Evolutionary conservation across 2,797 vertebrate species (phyloP), one percentile per base, ranked within the genome.

Genomic region (Silurus aristotelis): DNA sequence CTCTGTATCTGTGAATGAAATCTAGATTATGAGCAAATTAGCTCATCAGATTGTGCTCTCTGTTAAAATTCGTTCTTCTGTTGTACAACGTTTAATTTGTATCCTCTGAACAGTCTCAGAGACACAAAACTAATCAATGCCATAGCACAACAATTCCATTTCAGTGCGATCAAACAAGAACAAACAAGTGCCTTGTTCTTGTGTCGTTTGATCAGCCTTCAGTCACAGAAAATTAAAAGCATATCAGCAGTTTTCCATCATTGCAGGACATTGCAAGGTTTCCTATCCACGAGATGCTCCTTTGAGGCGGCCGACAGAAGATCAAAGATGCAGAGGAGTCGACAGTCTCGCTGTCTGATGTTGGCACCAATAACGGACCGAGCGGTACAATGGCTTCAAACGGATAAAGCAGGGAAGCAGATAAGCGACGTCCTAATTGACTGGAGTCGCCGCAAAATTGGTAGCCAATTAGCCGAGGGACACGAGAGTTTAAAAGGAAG

Each of bases 401-500:
- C 56, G 83, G 43, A 60, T 48, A n/a, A 56, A 87, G 84, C 80
- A 77, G 76, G 58, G 83, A 86, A 84, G 76, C 71, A 67, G 67
- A 58, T 63, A 81, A 89, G 80, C 84, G 81, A 67, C 80, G 80
- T 87, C 84, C 84, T 86, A 79, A 89, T 83, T 90, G 90, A 90
- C 86, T 89, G 85, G 82, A 87, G 83, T 82, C 75, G 80, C 89
- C 81, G 85, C 85, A 82, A 88, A 86, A 89, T 88, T 85, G 87
- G 63, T 85, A 77, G 68, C 76, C 85, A 89, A 93, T 92, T 91
- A 91, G 85, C 87, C 61, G 79, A 68, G 79, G 71, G 85, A 73
- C 87, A 78, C 82, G 64, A n/a, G 73, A 67, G 87, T 88, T 82
- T 88, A 60, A 82, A 85, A 82, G 85, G 89, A 87, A 90, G 85